Evolutionary conservation across 2,113 vertebrate species (phyloP).

Genomic region (Urocitellus parryii): DNA sequence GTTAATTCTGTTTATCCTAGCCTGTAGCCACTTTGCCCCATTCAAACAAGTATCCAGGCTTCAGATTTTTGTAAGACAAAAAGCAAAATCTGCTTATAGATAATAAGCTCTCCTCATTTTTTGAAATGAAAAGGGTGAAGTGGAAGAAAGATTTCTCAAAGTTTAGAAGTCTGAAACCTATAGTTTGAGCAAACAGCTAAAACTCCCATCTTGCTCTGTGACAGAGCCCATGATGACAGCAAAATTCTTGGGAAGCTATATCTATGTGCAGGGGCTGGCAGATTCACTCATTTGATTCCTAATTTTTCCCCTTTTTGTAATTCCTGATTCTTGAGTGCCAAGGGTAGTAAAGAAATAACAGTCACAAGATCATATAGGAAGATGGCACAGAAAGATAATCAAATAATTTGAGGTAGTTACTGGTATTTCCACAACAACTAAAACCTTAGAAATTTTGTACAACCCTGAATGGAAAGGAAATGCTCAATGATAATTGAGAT

Average conservation of each 20-base stretch:
- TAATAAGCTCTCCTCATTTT: not conserved
- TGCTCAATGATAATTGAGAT: not conserved
- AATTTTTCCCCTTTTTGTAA: not conserved
- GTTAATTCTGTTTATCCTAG: not conserved
- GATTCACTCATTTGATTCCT: conserved; percentile 33
- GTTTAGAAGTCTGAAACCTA: conserved; percentile 21
- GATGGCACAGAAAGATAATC: not conserved
- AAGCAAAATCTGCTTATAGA: not conserved
- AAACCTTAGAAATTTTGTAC: not conserved
- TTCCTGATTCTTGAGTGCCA: conserved; percentile 31
- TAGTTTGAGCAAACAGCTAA: conserved; percentile 20
- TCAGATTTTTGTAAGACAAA: conserved; percentile 28
- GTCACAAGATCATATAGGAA: conserved; percentile 21
- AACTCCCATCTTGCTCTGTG: conserved; percentile 23
- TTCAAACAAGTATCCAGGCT: conserved; percentile 4
- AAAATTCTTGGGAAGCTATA: not conserved
- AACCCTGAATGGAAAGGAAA: not conserved
- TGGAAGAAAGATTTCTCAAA: not conserved
- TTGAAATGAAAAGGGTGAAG: conserved; percentile 2
- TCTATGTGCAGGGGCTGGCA: not conserved
- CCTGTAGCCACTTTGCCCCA: not conserved
- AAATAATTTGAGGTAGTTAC: conserved; percentile 56
- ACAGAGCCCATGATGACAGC: not conserved
- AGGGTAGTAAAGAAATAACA: conserved; percentile 11
- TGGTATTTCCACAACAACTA: not conserved